phyloP scores from a whole-genome alignment of 1,140 invertebrate species.

The Aphidius ervi region DNA sequence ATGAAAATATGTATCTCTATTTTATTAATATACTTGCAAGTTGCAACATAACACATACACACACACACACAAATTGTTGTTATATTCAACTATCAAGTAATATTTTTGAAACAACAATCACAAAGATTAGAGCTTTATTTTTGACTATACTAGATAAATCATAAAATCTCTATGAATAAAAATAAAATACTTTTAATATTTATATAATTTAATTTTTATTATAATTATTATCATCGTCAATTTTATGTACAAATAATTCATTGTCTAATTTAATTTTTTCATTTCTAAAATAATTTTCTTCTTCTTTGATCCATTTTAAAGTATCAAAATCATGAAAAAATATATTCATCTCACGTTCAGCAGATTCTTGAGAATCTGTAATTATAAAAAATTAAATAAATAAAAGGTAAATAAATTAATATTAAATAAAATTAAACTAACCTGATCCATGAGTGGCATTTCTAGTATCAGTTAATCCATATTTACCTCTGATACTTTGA shows the following conservation, averaged over 20 bases:
- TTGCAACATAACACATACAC: no score
- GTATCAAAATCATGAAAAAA: slow-evolving; percentile 77
- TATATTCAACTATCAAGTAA: no score
- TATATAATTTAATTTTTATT: no score
- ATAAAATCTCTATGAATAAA: no score
- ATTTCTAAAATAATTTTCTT: slow-evolving; percentile 49
- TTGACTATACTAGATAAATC: no score
- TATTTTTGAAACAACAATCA: no score
- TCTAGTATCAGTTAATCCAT: slow-evolving; percentile 85
- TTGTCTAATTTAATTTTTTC: slow-evolving; percentile 44
- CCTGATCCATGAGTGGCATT: slow-evolving; percentile 90
- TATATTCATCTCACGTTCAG: slow-evolving; percentile 71
- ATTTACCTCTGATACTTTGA: slow-evolving; percentile 71
- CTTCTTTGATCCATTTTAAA: slow-evolving; percentile 56
- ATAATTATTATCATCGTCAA: slow-evolving; percentile 28
- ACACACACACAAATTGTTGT: no score
- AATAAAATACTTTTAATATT: no score
- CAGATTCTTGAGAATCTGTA: slow-evolving; percentile 75
- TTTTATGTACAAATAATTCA: slow-evolving; percentile 44
- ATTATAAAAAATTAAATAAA: slow-evolving; percentile 23
- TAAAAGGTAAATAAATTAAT: not conserved
- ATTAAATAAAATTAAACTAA: slow-evolving; percentile 37
- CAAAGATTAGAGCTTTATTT: no score
- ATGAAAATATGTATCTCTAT: no score
- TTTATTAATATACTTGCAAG: no score